Evolutionary conservation across 2,888 invertebrate species (phyloP).

Genomic region (Agrochola macilenta): DNA sequence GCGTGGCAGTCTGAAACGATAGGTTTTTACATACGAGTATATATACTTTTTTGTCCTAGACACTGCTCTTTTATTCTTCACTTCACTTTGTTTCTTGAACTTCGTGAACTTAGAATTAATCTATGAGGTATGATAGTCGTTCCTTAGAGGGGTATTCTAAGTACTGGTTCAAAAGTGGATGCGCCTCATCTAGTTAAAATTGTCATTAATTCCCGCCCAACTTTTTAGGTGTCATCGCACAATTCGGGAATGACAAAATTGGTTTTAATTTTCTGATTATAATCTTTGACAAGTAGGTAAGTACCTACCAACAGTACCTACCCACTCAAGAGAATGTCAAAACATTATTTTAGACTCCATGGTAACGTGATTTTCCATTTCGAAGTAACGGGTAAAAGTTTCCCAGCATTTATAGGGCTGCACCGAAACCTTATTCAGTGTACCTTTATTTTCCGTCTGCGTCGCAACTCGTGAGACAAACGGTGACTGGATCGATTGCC

Average conservation of each 20-base stretch:
- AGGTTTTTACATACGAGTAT: neutral
- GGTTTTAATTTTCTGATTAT: neutral
- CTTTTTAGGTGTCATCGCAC: neutral
- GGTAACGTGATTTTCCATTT: neutral
- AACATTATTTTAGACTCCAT: neutral
- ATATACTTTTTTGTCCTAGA: neutral
- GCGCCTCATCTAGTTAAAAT: neutral
- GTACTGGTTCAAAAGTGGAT: neutral
- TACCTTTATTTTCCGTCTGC: conserved; percentile 23
- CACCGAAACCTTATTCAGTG: conserved; percentile 26
- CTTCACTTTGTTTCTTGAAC: neutral
- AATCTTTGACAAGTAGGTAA: neutral
- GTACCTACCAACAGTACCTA: neutral
- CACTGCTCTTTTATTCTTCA: neutral
- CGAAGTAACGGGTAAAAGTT: conserved; percentile 13
- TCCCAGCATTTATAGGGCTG: conserved; percentile 38
- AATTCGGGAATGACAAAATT: neutral
- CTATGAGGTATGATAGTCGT: neutral
- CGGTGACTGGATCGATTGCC: conserved; percentile 40
- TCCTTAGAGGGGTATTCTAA: neutral
- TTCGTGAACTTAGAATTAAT: neutral
- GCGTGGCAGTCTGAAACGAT: neutral
- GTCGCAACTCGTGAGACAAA: neutral
- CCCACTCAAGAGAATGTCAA: neutral
- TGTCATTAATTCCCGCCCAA: neutral